phyloP scores from a whole-genome alignment of 2,797 vertebrate species.

The Cossypha heuglini region DNA sequence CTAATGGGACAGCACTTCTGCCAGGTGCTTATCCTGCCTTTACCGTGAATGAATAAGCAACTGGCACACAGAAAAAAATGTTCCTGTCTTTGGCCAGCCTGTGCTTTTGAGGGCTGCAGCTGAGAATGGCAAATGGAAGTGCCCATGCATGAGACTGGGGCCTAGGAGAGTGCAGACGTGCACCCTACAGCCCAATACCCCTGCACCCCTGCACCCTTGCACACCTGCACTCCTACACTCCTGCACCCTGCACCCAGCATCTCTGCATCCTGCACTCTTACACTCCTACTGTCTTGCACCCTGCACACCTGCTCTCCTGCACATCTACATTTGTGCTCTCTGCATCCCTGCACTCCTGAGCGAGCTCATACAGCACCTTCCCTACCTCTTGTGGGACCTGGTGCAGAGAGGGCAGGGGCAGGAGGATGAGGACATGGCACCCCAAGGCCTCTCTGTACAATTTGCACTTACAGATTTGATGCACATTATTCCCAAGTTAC shows the following conservation, averaged over 20 bases:
- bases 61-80: background rate
- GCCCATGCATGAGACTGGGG: accelerated
- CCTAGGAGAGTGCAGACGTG: accelerated
- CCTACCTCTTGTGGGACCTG: accelerated
- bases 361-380: accelerated
- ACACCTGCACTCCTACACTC: accelerated
- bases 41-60: background rate
- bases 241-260: background rate
- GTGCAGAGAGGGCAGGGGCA: background rate
- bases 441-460: accelerated
- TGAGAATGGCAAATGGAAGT: accelerated
- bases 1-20: background rate
- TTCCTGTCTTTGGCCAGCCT: background rate
- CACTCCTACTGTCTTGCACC: background rate
- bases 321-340: background rate
- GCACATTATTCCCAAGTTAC: accelerated
- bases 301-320: background rate
- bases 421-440: background rate
- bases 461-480: background rate
- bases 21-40: background rate
- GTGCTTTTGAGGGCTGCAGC: background rate
- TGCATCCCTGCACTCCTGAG: background rate
- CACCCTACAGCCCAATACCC: background rate
- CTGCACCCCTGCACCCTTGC: background rate
- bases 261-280: accelerated